These are phyloP conservation scores for Eudasyphora cyanicolor DNA, from an alignment of 2,888 invertebrate species.

Conservation along the genomic window DNA sequence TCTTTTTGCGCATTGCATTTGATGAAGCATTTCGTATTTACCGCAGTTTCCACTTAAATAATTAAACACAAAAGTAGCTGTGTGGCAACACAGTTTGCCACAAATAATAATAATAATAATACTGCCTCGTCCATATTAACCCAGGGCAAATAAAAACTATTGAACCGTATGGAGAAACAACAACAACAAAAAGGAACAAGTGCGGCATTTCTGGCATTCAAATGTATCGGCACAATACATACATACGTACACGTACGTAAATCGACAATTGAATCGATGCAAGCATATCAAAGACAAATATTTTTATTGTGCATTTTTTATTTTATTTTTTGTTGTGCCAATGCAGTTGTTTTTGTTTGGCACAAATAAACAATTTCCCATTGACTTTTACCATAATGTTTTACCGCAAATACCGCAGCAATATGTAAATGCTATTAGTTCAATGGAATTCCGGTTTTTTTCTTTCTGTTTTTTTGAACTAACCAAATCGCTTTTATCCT, in stretches of 20 bases:
- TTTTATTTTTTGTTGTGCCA: not conserved
- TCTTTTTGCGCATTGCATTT: not conserved
- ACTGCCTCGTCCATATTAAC: too few species aligned
- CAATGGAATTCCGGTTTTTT: not conserved
- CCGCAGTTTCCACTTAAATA: conserved; percentile 44
- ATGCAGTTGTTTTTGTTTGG: too few species aligned
- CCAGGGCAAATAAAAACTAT: not conserved
- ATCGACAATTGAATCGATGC: not conserved
- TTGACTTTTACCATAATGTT: conserved; percentile 51
- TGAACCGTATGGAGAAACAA: not conserved
- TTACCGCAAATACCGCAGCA: conserved; percentile 58
- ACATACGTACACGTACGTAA: too few species aligned
- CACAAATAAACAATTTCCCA: conserved; percentile 31
- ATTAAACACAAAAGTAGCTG: conserved; percentile 30
- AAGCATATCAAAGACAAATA: conserved; percentile 49
- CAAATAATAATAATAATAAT: conserved; percentile 11
- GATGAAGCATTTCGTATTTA: conserved; percentile 18
- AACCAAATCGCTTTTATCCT: not conserved
- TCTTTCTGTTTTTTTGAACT: not conserved
- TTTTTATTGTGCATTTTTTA: not conserved
- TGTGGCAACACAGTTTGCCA: conserved; percentile 3
- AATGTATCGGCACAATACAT: not conserved
- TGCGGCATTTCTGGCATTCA: not conserved
- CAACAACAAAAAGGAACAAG: not conserved
- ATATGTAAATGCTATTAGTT: conserved; percentile 52